Base-by-base conservation (phyloP, 2,113 vertebrate species). In the Xyrauchen texanus region DNA sequence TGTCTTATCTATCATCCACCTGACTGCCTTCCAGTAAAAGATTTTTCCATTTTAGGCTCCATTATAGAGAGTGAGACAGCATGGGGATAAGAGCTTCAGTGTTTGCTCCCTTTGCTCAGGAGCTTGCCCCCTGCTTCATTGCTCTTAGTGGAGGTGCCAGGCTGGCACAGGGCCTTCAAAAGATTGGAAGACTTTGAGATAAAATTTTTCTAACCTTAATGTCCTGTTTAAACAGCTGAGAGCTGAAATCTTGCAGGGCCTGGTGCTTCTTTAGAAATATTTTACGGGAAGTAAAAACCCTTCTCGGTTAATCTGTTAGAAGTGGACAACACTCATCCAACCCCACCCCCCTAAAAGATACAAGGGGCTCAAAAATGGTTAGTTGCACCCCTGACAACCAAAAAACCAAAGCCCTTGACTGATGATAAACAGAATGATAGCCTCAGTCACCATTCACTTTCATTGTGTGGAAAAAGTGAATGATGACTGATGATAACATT, bases 21-120 rank as follows among this genome's bases (percentile, higher is more conserved):
- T 76, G 62, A 76, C 62, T 76, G 74, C 62, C 62, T 76, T 76
- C 74, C 62, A 16, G 62, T 76, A 76, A 76, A 76, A 65, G 62
- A 76, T 76, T 76, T 65, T 76, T 42, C 74, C 34, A 21, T 76
- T 76, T 34, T 76, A 65, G 62, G 61, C 74, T 76, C 62, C 49
- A 76, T 76, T 76, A 76, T 61, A 76, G 62, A 66, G 13, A 53
- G 62, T 55, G 51, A 76, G 51, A 65, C 49, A 76, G 74, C 62
- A 55, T 61, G 8, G 49, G 49, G 62, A 76, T 76, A 16, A 76
- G 62, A 76, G 62, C 12, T 44, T 76, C 49, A 52, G 49, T 76
- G 74, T 66, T 76, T 76, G 74, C 51, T 76, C 74, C 65, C 61
- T 66, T 76, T 76, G 74, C 51, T 76, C 74, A 65, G 74, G 49